These are phyloP conservation scores for Neopelma chrysocephalum DNA, from an alignment of 2,797 vertebrate genomes.

Conservation along the genomic window DNA sequence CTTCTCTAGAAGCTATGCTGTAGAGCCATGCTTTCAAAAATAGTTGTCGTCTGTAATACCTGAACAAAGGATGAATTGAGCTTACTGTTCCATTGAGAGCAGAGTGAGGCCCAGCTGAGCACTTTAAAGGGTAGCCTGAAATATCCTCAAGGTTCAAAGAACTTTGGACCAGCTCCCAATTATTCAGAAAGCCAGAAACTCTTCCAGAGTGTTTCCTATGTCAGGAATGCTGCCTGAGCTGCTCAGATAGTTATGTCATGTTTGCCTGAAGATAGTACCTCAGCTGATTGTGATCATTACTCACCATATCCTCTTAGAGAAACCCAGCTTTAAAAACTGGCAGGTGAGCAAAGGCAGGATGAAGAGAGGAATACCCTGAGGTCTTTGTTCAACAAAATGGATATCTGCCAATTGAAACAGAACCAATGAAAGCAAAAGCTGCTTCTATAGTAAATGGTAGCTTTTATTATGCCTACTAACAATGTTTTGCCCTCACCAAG, in stretches of 20 bases:
- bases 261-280: not conserved
- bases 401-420: not conserved
- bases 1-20: not conserved
- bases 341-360: not conserved
- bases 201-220: not conserved
- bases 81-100: not conserved
- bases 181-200: not conserved
- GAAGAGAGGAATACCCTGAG: not conserved
- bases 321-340: not conserved
- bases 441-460: not conserved
- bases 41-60: not conserved
- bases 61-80: accelerated
- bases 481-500: not conserved
- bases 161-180: not conserved
- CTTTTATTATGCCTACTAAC: not conserved
- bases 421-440: not conserved
- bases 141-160: not conserved
- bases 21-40: not conserved
- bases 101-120: not conserved
- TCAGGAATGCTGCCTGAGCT: not conserved
- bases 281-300: not conserved
- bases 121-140: not conserved
- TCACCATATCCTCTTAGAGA: not conserved
- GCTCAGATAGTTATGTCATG: not conserved
- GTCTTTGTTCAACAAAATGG: not conserved